Evolutionary conservation across 2,888 invertebrate species (phyloP).

Genomic region (Zaprionus obscuricornis): DNA sequence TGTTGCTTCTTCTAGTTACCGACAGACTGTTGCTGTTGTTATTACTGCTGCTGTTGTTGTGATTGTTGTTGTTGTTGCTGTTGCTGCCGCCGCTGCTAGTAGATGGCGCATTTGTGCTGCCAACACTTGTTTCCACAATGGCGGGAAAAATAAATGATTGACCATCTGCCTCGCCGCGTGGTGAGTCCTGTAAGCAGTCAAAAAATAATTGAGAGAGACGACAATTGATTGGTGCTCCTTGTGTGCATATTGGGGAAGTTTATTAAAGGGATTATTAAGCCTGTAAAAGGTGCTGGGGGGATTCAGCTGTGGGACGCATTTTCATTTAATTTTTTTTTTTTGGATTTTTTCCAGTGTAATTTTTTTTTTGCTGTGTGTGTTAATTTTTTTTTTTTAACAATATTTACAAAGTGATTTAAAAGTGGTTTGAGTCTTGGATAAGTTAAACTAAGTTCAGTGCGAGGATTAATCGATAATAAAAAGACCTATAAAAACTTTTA

Average conservation of each 20-base stretch:
- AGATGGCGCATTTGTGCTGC: conserved; percentile 49
- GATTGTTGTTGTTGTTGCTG: conserved; percentile 39
- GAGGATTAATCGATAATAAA: conserved; percentile 23
- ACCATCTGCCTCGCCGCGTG: conserved; percentile 87
- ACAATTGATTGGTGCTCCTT: conserved; percentile 15
- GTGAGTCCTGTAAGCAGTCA: conserved; percentile 85
- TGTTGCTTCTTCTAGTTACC: conserved; percentile 63
- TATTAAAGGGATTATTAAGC: conserved; percentile 41
- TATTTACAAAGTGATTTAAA: conserved; percentile 36
- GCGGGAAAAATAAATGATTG: conserved; percentile 88
- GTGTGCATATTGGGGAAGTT: conserved; percentile 21
- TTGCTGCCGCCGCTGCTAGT: conserved; percentile 58
- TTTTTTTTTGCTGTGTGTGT: conserved; percentile 20
- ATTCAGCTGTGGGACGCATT: conserved; percentile 40
- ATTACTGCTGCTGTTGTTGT: conserved; percentile 26
- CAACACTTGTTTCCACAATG: conserved; percentile 82
- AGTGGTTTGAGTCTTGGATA: conserved; percentile 7
- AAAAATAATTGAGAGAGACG: conserved; percentile 25
- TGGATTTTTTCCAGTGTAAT: not conserved
- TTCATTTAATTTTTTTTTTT: not conserved
- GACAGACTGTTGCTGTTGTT: conserved; percentile 36
- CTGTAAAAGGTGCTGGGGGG: conserved; percentile 45
- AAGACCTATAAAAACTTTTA: too few relatives aligned
- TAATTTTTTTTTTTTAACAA: conserved; percentile 5
- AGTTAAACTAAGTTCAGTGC: conserved; percentile 26